These are phyloP conservation scores for Drosophila suboccidentalis DNA, from an alignment of 2,888 invertebrate genomes.

Conservation along the genomic window DNA sequence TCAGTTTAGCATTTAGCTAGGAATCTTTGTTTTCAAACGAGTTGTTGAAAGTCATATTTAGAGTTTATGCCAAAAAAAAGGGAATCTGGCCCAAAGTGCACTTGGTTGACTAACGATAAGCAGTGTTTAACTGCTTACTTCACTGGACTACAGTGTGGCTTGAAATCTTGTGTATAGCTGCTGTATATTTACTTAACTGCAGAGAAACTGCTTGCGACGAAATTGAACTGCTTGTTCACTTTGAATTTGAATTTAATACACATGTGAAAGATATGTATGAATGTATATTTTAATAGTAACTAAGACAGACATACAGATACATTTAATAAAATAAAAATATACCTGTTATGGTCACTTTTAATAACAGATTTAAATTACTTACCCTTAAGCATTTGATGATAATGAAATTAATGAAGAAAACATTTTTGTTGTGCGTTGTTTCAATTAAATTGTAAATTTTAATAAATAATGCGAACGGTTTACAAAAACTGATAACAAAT, in stretches of 20 bases:
- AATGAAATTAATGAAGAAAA: not conserved
- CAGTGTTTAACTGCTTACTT: not conserved
- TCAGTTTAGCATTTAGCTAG: no score
- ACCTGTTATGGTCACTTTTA: no score
- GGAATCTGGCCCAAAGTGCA: no score
- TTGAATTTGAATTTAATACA: not conserved
- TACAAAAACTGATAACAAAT: constrained; percentile 82
- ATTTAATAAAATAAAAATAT: no score
- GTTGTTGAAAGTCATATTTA: no score
- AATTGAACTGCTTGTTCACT: constrained; percentile 7
- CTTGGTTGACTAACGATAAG: not conserved
- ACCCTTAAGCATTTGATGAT: not conserved
- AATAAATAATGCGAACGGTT: constrained; percentile 80
- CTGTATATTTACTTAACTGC: not conserved
- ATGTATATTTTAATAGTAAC: not conserved
- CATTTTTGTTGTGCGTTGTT: constrained; percentile 10
- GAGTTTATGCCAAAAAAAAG: no score
- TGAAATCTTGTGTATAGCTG: not conserved
- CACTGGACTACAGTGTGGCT: not conserved
- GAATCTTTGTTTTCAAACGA: no score
- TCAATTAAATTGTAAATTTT: constrained; percentile 66
- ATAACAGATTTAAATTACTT: not conserved
- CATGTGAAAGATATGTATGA: not conserved
- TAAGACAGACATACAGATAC: no score
- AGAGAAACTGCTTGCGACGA: not conserved